phyloP scores from a whole-genome alignment of 2,888 invertebrate genomes.

The Camponotus fellah region DNA sequence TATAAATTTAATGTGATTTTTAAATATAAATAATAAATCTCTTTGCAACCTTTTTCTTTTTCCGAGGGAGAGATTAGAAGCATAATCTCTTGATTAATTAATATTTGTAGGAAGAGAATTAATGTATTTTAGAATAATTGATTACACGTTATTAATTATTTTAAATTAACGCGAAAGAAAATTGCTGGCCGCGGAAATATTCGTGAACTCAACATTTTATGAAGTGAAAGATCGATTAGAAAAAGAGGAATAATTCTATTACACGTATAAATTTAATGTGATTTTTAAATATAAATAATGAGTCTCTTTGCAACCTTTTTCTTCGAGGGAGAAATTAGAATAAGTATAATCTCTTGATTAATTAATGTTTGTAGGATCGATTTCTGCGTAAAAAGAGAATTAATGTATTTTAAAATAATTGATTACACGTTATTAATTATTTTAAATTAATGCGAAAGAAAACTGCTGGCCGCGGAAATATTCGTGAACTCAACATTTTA shows the following conservation, averaged over 20 bases:
- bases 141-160: background rate
- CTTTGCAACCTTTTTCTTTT: background rate
- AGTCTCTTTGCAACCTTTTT: background rate
- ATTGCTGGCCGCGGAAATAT: background rate
- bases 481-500: too few species aligned
- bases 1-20: background rate
- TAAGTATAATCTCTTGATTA: background rate
- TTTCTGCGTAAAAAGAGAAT: too few species aligned
- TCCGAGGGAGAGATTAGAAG: background rate
- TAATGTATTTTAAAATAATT: background rate
- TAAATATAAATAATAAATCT: background rate
- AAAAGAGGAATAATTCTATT: background rate
- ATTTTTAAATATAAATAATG: background rate
- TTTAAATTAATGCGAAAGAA: constrained; percentile 3
- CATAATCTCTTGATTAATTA: constrained; percentile 5
- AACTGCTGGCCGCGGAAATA: too few species aligned
- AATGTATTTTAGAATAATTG: background rate
- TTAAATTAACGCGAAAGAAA: constrained; percentile 1
- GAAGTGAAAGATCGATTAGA: background rate
- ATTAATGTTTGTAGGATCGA: constrained; percentile 8
- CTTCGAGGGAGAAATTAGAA: background rate
- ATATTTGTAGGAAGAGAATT: background rate
- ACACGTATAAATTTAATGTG: background rate
- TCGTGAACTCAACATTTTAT: background rate
- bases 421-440: background rate